Evolutionary conservation across 23 tunicate genomes (phyloP).

Genomic region (Styela clava): DNA sequence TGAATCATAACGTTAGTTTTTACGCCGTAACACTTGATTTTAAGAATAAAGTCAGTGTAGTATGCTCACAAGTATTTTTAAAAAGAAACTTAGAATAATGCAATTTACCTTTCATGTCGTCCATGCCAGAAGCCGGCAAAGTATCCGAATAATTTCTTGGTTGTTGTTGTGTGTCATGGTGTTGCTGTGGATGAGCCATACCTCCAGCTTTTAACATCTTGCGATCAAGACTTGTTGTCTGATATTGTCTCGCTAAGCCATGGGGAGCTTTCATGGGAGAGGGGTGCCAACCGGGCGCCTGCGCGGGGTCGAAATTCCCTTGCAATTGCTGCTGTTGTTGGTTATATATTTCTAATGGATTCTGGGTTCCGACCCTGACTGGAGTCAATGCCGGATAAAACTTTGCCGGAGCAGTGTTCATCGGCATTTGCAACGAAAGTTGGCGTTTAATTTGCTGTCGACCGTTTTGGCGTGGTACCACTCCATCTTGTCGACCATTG

Average conservation of each 20-base stretch:
- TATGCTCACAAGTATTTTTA: too few species aligned
- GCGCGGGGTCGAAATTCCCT: conserved; percentile 14
- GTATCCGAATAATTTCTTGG: conserved; percentile 16
- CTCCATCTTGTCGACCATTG: background rate
- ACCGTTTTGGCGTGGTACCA: background rate
- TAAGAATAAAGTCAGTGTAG: too few species aligned
- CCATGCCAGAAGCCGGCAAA: conserved; percentile 12
- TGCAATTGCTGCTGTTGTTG: conserved; percentile 10
- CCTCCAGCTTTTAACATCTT: conserved; percentile 11
- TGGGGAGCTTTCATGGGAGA: conserved; percentile 3
- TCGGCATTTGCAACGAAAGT: conserved; percentile 17
- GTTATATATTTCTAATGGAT: background rate
- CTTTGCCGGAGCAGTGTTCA: background rate
- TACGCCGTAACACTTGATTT: too few species aligned
- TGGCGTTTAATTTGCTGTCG: conserved; percentile 9
- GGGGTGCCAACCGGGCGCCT: conserved; percentile 19
- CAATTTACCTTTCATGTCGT: conserved; percentile 10
- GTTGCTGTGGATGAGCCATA: conserved; percentile 3
- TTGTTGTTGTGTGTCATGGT: conserved; percentile 10
- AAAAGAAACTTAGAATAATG: too few species aligned
- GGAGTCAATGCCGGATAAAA: conserved; percentile 5
- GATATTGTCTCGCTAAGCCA: background rate
- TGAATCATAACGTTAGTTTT: too few species aligned
- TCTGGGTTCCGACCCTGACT: conserved; percentile 1
- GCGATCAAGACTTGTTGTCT: conserved; percentile 21